Base-by-base conservation (phyloP, 2,113 vertebrate genomes). In the Sceloporus tristichus region DNA sequence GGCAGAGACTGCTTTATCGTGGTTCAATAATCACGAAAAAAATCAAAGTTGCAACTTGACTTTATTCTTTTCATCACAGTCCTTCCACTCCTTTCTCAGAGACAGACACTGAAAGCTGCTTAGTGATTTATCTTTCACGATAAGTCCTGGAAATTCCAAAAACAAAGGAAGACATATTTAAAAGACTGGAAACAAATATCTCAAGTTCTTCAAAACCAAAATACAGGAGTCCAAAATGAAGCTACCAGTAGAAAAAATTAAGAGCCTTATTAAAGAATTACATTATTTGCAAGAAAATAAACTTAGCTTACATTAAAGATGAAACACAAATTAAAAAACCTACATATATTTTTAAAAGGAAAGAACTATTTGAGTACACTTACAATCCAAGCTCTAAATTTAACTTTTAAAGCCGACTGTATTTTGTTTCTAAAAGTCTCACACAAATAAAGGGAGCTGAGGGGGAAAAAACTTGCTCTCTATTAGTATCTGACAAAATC, bases 191-290 rank as follows among this genome's bases (percentile, higher is more conserved):
- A 75, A 89, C 71, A 89, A 80, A 62, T 88, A 81, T 76, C 48
- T 88, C 79, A 90, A 79, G 78, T 54, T 34, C 53, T 42, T 48
- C 53, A 29, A 53, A 89, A 89, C 75, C 84, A 84, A 77, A 7
- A 48, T 70, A 18, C 82, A 87, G 91, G 89, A 87, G 82, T 92
- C 95, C 91, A 90, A 92, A 93, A 82, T 2, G 21, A 85, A 90
- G 7, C 27, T 89, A 0, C 21, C 65, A 66, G n/a, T 19, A 59
- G 56, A 59, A 59, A 59, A 59, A 59, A 59, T 59, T 59, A 13
- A 59, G 11, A 34, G 34, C 34, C 14, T 59, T 16, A 59, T 13
- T 59, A 59, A 13, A 27, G 18, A n/a, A 18, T 42, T 40, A 56
- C 23, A 34, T 29, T 74, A 62, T 62, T 59, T 59, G 34, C 10